Evolutionary conservation across 37 sponge, comb jelly and placozoan species (phyloP), one percentile per base, ranked within the genome.

Genomic region (Agelas oroides): DNA sequence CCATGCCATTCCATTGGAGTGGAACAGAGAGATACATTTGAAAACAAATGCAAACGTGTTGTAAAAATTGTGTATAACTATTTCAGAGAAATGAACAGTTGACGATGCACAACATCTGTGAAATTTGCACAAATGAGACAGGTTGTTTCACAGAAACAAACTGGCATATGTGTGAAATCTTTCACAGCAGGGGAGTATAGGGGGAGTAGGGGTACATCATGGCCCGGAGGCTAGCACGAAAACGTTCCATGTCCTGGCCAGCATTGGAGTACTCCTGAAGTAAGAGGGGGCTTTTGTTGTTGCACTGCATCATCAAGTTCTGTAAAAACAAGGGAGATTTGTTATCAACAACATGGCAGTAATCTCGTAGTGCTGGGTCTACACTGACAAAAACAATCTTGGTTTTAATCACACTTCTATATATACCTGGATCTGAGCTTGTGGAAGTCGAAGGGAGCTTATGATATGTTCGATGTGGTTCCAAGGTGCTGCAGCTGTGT

Each of bases 81-180:
- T 65, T 75, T 18, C 31, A 84, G 32, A 73, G 31, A 75, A 84
- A 84, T 75, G 41, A 74, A 84, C 84, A 53, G 56, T 75, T 60
- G 17, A 13, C 41, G 84, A 84, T 84, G 84, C 54, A 84, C 41
- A 75, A 84, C 75, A 84, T 75, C 75, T 60, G 34, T 68, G 31
- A 80, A 6, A 2, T 64, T 46, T 25, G 69, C 34, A 55, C 30
- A 37, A 32, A 46, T 12, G 3, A 8, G 46, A 46, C 46, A 46
- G 23, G 34, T 54, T 32, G 65, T 74, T 84, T 73, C 65, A 75
- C 16, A 33, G 84, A 84, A 84, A 30, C 83, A 36, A 72, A 72
- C 72, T 36, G 14, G 61, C 61, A 62, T 17, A 5, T 30, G 31
- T 57, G 52, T 35, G 31, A 23, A 83, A 37, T 21, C 59, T 73